phyloP scores from a whole-genome alignment of 2,797 vertebrate species.

The Gallirallus australis region DNA sequence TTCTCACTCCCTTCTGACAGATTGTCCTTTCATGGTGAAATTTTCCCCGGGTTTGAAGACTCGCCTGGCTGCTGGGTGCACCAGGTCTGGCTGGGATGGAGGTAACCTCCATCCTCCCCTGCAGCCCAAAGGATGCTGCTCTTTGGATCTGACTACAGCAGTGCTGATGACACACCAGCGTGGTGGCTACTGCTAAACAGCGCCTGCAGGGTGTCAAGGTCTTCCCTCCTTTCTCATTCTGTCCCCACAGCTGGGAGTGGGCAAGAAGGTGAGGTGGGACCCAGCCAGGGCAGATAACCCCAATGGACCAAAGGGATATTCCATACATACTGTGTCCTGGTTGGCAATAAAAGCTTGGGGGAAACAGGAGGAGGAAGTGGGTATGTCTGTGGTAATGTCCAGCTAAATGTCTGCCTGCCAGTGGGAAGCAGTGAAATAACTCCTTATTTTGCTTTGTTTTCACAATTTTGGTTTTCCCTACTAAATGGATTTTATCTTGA shows the following conservation, averaged over 20 bases:
- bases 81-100: not conserved
- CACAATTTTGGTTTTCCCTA: not conserved
- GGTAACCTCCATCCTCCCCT: not conserved
- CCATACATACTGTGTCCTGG: rapidly evolving
- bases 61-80: not conserved
- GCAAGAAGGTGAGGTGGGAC: not conserved
- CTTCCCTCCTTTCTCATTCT: not conserved
- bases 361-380: not conserved
- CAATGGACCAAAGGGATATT: not conserved
- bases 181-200: not conserved
- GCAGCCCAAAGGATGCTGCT: not conserved
- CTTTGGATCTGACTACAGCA: not conserved
- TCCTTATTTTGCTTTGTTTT: not conserved
- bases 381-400: not conserved
- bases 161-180: not conserved
- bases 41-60: not conserved
- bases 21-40: not conserved
- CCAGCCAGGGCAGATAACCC: not conserved
- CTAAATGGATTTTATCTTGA: not conserved
- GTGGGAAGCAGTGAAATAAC: not conserved
- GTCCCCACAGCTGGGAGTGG: not conserved
- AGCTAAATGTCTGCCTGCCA: not conserved
- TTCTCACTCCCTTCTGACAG: not conserved
- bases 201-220: not conserved
- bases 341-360: not conserved